Percentiles rank a stretch among this genome's conserved stretches.
These are phyloP conservation scores for Daphoenositta chrysoptera DNA, from an alignment of 2,113 vertebrate genomes.

Conservation along the genomic window DNA sequence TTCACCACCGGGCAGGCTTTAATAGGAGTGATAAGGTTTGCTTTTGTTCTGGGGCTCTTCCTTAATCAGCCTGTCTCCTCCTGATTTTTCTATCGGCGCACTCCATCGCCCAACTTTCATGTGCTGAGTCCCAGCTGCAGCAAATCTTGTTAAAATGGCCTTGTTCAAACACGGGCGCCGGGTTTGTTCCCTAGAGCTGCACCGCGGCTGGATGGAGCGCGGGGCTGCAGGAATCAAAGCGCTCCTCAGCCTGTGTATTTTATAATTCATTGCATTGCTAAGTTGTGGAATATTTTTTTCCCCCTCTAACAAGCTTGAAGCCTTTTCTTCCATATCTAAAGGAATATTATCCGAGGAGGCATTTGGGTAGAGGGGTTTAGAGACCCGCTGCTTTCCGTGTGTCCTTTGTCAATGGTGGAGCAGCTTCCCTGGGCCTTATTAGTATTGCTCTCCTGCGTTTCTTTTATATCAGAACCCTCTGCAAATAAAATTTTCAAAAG, in stretches of 20 bases:
- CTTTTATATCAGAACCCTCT: not conserved
- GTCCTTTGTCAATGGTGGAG: not conserved
- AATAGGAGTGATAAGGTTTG: constrained; percentile 41
- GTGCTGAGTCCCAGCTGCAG: constrained; percentile 54
- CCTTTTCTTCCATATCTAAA: constrained; percentile 16
- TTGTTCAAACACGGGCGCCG: constrained; percentile 27
- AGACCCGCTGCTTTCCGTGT: not conserved
- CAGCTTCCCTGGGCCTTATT: constrained; percentile 3
- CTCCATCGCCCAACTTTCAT: constrained; percentile 42
- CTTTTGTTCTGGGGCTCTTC: constrained; percentile 49
- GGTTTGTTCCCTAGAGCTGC: constrained; percentile 50
- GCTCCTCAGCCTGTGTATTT: constrained; percentile 47
- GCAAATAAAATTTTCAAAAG: constrained; percentile 41
- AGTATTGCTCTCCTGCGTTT: constrained; percentile 36
- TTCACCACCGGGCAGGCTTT: constrained; percentile 29
- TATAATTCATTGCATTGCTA: constrained; percentile 72
- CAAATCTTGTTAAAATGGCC: constrained; percentile 33
- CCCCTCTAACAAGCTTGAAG: constrained; percentile 50
- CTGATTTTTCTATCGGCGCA: not conserved
- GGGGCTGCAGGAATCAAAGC: constrained; percentile 52
- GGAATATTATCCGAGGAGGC: constrained; percentile 35
- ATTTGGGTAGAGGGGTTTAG: not conserved
- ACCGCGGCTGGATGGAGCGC: not conserved
- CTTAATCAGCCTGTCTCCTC: constrained; percentile 30
- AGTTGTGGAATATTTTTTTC: constrained; percentile 1